Evolutionary conservation across 2,797 vertebrate species (phyloP).

Genomic region (Pangasius djambal): DNA sequence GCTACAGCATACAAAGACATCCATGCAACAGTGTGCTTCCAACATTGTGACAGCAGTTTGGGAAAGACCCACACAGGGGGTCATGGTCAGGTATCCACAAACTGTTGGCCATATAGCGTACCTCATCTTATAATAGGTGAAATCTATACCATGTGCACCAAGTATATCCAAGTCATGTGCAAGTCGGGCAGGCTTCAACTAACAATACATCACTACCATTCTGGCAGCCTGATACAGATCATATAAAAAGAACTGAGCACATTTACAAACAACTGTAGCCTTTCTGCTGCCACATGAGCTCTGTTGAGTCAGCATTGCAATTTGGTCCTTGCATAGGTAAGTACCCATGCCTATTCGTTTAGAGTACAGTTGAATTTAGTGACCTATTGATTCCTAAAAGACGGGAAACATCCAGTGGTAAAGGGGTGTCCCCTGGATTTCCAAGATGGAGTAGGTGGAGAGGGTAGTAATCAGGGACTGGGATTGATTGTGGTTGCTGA

Average conservation of each 20-base stretch:
- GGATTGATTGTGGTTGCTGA: conserved; percentile 49
- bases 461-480: conserved; percentile 38
- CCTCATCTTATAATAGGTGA: neutral
- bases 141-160: neutral
- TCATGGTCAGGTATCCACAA: neutral
- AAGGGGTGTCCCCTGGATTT: conserved; percentile 37
- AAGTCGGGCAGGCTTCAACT: neutral
- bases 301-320: conserved; percentile 13
- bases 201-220: neutral
- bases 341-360: conserved; percentile 35
- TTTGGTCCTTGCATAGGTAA: conserved; percentile 31
- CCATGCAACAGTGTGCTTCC: neutral
- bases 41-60: neutral
- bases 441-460: conserved; percentile 29
- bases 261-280: neutral
- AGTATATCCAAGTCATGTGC: neutral
- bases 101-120: neutral
- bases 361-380: conserved; percentile 42
- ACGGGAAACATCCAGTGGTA: conserved; percentile 33
- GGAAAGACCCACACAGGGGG: neutral
- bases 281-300: conserved; percentile 9
- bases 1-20: neutral
- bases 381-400: conserved; percentile 42
- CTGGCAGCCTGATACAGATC: neutral
- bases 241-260: neutral